Base-by-base conservation (phyloP, 2,113 vertebrate species). In the Microcebus lehilahytsara region DNA sequence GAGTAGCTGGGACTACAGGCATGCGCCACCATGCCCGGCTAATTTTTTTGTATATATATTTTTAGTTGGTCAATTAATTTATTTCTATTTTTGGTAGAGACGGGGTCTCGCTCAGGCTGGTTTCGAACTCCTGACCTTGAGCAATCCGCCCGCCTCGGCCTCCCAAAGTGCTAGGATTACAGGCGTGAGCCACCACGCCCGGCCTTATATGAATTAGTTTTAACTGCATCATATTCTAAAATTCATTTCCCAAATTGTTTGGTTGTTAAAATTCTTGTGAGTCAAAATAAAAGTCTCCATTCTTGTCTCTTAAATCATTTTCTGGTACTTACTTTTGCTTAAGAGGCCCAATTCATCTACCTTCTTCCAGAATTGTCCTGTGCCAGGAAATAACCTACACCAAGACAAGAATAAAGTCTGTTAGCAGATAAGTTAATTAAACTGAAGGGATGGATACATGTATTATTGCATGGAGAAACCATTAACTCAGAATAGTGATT, bases 291-390 rank as follows among this genome's bases (percentile, higher is more conserved):
- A 96, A 91, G n/a, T 6, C 16, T 86, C 20, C 64, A 20, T 83
- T 94, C 71, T 83, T 81, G 74, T 40, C 34, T 51, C 27, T 51
- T 51, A 69, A 67, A 58, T 42, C 34, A 17, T 71, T 89, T 91
- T 92, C 72, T 77, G 32, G 40, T 89, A 67, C 23, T 67, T 78
- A 85, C n/a, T 85, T 72, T 93, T 79, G 17, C 56, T 97, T 95
- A 40, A 69, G 14, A 92, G 60, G 16, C 32, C 74, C 34, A 42
- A 49, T 75, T 81, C 84, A 91, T 60, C 27, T 78, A 83, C 42
- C 8, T 37, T 62, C 83, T 72, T 67, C 25, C 10, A 88, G 77
- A 25, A 85, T 23, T 91, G 5, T 30, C 78, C 71, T 93, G 34
- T 81, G 58, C 25, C 34, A 93, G 42, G 42, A 85, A 93, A 62